Conservation (phyloP, 2,113 vertebrate genomes). For the Callipepla californica region DNA sequence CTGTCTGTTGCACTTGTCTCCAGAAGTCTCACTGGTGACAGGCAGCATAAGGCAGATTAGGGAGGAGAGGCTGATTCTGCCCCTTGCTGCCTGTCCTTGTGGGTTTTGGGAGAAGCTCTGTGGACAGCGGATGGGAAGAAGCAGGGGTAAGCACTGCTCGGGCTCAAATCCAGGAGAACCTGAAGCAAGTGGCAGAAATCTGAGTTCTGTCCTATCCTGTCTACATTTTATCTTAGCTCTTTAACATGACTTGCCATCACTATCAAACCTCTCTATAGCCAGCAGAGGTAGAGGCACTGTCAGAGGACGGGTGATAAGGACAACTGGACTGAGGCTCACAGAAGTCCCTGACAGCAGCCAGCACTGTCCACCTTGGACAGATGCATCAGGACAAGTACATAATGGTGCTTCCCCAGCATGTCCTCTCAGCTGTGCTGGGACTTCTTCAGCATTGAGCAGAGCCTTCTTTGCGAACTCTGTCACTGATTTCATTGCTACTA, state of each 20-base stretch:
- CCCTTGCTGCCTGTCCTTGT: rapidly evolving
- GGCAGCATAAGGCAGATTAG: background rate
- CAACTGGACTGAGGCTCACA: background rate
- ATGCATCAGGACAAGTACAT: background rate
- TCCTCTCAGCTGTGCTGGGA: background rate
- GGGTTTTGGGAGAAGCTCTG: background rate
- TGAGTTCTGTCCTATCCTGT: background rate
- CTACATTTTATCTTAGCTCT: background rate
- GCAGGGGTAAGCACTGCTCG: background rate
- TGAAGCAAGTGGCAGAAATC: background rate
- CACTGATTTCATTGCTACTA: background rate
- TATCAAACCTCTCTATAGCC: background rate
- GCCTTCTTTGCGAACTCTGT: background rate
- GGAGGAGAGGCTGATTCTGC: background rate
- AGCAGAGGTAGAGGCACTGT: background rate
- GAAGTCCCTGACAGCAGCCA: background rate
- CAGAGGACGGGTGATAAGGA: background rate
- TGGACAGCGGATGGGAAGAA: background rate
- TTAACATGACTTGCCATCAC: background rate
- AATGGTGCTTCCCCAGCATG: background rate
- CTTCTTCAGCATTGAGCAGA: background rate
- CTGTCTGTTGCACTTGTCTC: background rate
- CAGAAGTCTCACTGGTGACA: background rate
- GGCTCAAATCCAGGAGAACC: background rate
- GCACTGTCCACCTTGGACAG: background rate